Evolutionary conservation across 2,888 invertebrate genomes (phyloP).

Genomic region (Caenorhabditis auriculariae): DNA sequence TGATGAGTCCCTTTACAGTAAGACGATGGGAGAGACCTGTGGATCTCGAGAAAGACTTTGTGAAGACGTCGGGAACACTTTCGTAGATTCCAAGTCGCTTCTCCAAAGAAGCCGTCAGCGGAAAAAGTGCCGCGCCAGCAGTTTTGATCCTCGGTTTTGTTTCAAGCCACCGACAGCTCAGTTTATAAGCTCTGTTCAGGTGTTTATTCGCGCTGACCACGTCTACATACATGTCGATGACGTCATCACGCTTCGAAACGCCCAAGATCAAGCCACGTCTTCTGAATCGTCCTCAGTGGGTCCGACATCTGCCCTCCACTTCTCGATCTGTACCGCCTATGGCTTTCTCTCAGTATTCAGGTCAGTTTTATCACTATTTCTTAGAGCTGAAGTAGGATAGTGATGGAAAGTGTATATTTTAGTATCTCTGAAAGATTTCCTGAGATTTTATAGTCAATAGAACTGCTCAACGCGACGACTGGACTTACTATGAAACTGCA

Average conservation of each 20-base stretch:
- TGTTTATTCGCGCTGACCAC: constrained; percentile 15
- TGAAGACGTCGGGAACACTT: constrained; percentile 8
- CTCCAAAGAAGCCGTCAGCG: constrained; percentile 28
- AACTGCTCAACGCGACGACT: too few relatives aligned
- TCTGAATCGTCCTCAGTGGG: constrained; percentile 21
- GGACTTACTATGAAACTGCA: too few relatives aligned
- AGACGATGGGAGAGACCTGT: too few relatives aligned
- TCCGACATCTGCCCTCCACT: constrained; percentile 11
- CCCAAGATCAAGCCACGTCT: constrained; percentile 13
- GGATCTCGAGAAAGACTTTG: constrained; percentile 36
- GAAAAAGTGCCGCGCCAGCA: constrained; percentile 14
- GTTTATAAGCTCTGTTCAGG: constrained; percentile 1
- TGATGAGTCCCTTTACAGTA: too few relatives aligned
- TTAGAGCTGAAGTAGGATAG: too few relatives aligned
- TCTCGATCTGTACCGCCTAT: too few relatives aligned
- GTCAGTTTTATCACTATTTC: too few relatives aligned
- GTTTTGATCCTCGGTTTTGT: constrained; percentile 24
- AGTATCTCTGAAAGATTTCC: too few relatives aligned
- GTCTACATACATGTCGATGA: constrained; percentile 7
- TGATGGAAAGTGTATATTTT: too few relatives aligned
- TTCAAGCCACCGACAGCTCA: background rate
- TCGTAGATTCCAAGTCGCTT: constrained; percentile 15
- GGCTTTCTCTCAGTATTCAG: too few relatives aligned
- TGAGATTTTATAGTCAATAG: too few relatives aligned
- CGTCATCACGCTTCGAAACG: constrained; percentile 1